Conservation (phyloP, 2,113 vertebrate species). For the Passer domesticus region DNA sequence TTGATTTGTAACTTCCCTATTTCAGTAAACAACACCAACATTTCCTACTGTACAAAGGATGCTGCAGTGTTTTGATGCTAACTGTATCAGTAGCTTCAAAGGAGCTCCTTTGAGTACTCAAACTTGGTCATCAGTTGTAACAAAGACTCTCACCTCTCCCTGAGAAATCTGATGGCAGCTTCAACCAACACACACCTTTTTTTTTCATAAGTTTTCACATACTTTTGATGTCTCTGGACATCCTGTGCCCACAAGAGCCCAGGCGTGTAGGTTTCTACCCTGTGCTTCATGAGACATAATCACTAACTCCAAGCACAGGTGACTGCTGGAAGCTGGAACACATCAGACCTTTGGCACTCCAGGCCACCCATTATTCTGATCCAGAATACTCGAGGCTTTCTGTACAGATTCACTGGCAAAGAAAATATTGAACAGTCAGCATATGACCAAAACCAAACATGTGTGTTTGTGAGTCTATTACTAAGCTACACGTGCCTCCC, state of each 20-base stretch:
- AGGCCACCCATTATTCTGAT: background rate
- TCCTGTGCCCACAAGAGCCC: background rate
- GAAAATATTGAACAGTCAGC: constrained; percentile 2
- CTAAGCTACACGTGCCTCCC: background rate
- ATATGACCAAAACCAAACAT: background rate
- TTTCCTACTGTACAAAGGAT: background rate
- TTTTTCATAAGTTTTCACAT: background rate
- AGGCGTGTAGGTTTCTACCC: background rate
- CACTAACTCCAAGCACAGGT: background rate
- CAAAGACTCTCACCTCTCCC: background rate
- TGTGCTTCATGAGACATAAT: background rate
- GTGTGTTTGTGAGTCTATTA: background rate
- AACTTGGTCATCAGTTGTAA: background rate
- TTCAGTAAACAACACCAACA: background rate
- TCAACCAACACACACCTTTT: background rate
- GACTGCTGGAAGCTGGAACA: background rate
- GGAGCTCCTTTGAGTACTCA: background rate
- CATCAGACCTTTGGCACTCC: background rate
- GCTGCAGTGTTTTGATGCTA: background rate
- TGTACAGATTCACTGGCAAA: background rate
- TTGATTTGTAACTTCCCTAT: background rate
- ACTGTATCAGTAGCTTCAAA: background rate
- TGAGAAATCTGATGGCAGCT: background rate
- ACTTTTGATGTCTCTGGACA: background rate
- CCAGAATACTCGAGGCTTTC: background rate